These are phyloP conservation scores for Mylabris phalerata DNA, from an alignment of 1,140 invertebrate species.

Conservation along the genomic window DNA sequence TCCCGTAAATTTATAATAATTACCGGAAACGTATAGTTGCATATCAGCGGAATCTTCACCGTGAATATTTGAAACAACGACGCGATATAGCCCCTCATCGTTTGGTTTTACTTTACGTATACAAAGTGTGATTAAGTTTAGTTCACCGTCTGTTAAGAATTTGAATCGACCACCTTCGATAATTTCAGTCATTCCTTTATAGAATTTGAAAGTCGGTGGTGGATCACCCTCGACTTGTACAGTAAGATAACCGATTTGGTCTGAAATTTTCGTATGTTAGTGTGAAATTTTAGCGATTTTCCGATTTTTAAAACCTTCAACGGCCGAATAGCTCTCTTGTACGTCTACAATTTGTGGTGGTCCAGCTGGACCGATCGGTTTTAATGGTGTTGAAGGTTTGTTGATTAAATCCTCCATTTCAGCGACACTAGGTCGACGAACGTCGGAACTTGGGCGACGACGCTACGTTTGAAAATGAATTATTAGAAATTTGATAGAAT, in stretches of 20 bases:
- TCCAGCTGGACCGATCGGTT: constrained; percentile 66
- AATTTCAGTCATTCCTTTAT: constrained; percentile 85
- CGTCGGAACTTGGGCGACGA: constrained; percentile 77
- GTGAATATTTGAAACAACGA: constrained; percentile 86
- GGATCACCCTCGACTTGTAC: constrained; percentile 88
- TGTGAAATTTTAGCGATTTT: background rate
- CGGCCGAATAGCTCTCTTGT: constrained; percentile 82
- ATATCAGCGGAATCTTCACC: constrained; percentile 93
- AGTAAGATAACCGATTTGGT: constrained; percentile 82
- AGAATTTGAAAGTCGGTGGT: constrained; percentile 91
- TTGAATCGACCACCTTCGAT: constrained; percentile 90
- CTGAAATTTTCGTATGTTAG: constrained; percentile 45
- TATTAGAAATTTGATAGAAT: background rate
- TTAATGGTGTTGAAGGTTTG: constrained; percentile 82
- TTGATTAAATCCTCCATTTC: constrained; percentile 85
- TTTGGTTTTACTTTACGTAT: constrained; percentile 93
- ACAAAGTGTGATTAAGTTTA: constrained; percentile 83
- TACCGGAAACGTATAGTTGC: constrained; percentile 93
- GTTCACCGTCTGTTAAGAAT: constrained; percentile 82
- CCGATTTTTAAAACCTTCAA: constrained; percentile 64
- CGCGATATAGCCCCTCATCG: constrained; percentile 95
- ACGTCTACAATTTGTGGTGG: constrained; percentile 83
- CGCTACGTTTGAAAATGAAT: constrained; percentile 49
- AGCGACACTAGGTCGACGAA: constrained; percentile 76
- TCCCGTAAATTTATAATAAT: constrained; percentile 10